phyloP scores from a whole-genome alignment of 2,113 vertebrate genomes.

The Platichthys stellatus region DNA sequence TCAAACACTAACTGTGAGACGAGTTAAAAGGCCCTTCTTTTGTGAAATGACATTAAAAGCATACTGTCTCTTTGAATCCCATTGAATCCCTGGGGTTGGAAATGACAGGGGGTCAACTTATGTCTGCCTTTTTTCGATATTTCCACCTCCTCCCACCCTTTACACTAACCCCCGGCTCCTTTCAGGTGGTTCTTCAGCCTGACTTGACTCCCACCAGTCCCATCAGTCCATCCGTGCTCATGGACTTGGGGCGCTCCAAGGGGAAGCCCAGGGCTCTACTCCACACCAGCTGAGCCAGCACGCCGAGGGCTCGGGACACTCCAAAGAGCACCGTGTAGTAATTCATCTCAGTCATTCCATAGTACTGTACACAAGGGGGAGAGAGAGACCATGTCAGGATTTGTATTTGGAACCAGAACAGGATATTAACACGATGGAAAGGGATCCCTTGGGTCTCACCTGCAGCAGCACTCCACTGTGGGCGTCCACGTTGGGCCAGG shows the following conservation, averaged over 20 bases:
- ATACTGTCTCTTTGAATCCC: conserved; percentile 82
- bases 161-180: conserved; percentile 53
- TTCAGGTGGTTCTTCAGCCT: conserved; percentile 75
- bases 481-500: conserved; percentile 98
- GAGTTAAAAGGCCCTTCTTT: conserved; percentile 73
- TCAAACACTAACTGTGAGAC: conserved; percentile 54
- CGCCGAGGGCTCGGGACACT: conserved; percentile 92
- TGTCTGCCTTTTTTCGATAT: conserved; percentile 45
- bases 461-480: conserved; percentile 97
- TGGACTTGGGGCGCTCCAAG: conserved; percentile 96
- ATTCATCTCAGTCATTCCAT: conserved; percentile 98
- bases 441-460: conserved; percentile 74
- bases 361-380: conserved; percentile 83
- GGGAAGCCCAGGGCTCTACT: conserved; percentile 94
- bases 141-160: conserved; percentile 60
- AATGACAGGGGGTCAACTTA: conserved; percentile 62
- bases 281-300: conserved; percentile 95
- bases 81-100: conserved; percentile 64
- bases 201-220: conserved; percentile 89
- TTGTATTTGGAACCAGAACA: not conserved
- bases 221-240: conserved; percentile 96
- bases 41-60: conserved; percentile 78
- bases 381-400: not conserved
- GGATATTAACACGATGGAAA: not conserved
- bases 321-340: conserved; percentile 98